These are phyloP conservation scores for Corythornis cristatus DNA, from an alignment of 2,113 vertebrate species.

Conservation along the genomic window DNA sequence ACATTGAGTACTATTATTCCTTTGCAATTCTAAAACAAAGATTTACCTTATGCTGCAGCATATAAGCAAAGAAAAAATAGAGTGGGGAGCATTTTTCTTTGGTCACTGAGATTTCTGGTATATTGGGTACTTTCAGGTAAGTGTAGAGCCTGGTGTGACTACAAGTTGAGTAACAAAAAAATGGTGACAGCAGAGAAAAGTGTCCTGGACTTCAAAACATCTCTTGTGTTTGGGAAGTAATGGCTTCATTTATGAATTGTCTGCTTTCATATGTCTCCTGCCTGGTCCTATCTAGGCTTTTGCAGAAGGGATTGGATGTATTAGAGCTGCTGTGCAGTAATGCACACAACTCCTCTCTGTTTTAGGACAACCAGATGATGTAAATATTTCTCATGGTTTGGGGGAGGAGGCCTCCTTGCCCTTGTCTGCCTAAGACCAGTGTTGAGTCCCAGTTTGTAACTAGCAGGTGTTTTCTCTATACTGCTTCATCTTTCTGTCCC, in stretches of 20 bases:
- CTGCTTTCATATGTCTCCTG: not conserved
- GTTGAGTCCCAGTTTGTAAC: not conserved
- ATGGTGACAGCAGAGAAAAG: not conserved
- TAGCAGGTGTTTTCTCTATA: not conserved
- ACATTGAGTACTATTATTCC: not conserved
- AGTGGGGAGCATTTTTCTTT: not conserved
- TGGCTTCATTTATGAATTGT: not conserved
- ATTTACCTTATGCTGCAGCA: not conserved
- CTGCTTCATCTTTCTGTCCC: not conserved
- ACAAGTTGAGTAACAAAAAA: not conserved
- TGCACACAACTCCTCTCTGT: not conserved
- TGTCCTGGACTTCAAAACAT: not conserved
- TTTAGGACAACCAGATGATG: not conserved
- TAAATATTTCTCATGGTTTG: not conserved
- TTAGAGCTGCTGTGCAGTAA: not conserved
- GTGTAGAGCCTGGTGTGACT: not conserved
- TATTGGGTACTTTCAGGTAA: not conserved
- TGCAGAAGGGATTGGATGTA: not conserved
- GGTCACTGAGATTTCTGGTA: not conserved
- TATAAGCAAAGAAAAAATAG: not conserved
- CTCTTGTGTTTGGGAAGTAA: not conserved
- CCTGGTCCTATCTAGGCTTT: not conserved
- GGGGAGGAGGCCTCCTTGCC: not conserved
- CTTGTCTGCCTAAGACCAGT: not conserved
- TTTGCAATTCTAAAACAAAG: not conserved